Conservation (phyloP, 2,797 vertebrate genomes). For the Sebastes hopkinsi region DNA sequence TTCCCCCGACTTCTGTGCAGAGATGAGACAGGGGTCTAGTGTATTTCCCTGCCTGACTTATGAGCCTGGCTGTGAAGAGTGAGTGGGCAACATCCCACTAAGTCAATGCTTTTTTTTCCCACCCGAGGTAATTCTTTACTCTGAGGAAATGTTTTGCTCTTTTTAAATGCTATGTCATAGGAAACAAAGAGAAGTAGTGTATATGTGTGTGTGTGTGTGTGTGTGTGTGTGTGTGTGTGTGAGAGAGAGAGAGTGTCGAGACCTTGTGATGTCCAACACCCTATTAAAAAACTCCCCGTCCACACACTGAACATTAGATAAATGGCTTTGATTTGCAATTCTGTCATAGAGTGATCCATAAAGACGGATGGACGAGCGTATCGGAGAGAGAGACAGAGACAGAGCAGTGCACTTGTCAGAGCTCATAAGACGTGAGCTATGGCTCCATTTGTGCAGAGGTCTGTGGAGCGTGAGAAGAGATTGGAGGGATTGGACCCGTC, state of each 20-base stretch:
- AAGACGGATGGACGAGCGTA: conserved; percentile 11
- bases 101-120: background rate
- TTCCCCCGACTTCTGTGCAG: conserved; percentile 55
- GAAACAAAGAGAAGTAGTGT: conserved; percentile 20
- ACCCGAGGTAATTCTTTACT: conserved; percentile 25
- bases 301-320: conserved; percentile 16
- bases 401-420: conserved; percentile 45
- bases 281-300: conserved; percentile 25
- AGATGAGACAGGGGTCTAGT: conserved; percentile 67
- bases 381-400: background rate
- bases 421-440: conserved; percentile 55
- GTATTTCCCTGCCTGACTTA: conserved; percentile 56
- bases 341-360: conserved; percentile 21
- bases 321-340: conserved; percentile 36
- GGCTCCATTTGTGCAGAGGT: conserved; percentile 53
- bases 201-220: background rate
- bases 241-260: background rate
- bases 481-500: conserved; percentile 26
- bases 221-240: background rate
- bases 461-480: conserved; percentile 55
- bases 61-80: conserved; percentile 38
- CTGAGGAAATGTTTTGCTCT: conserved; percentile 13
- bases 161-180: conserved; percentile 5
- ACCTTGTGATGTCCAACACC: conserved; percentile 18
- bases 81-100: conserved; percentile 24